Conservation (phyloP, 30 jellyfish, hydroid and myxozoan genomes). For the Aurelia sp. region DNA sequence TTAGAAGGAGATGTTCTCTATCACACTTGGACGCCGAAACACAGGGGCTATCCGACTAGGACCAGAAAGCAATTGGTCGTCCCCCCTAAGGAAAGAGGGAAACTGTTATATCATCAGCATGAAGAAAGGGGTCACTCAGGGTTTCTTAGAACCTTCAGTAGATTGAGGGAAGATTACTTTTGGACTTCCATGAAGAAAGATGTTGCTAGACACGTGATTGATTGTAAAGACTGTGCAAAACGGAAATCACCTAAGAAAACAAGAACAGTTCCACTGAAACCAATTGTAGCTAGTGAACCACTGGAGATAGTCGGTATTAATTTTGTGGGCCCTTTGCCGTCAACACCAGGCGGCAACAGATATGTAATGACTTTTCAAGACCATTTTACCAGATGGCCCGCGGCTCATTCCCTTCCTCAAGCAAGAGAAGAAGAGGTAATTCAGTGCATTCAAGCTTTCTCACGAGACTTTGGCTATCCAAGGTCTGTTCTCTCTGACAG, state of each 20-base stretch:
- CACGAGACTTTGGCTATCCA: conserved; percentile 45
- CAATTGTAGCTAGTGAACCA: conserved; percentile 21
- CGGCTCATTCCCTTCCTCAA: background rate
- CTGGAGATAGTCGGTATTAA: conserved; percentile 53
- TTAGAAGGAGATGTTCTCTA: conserved; percentile 39
- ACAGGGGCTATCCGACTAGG: no score
- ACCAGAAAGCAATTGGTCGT: background rate
- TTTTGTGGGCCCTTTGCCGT: conserved; percentile 68
- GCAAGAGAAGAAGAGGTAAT: conserved; percentile 2
- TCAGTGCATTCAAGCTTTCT: conserved; percentile 8
- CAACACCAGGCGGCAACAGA: conserved; percentile 28
- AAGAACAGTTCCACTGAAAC: conserved; percentile 2
- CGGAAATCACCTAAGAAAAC: conserved; percentile 5
- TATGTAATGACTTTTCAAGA: conserved; percentile 28
- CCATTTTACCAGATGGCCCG: conserved; percentile 38
- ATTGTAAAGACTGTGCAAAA: conserved; percentile 29
- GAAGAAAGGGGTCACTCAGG: conserved; percentile 34
- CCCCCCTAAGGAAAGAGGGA: conserved; percentile 23
- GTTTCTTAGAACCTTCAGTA: background rate
- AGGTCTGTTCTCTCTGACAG: conserved; percentile 47
- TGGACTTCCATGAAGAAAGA: conserved; percentile 7
- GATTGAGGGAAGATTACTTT: background rate
- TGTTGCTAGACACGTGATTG: conserved; percentile 8
- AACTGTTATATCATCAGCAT: conserved; percentile 28
- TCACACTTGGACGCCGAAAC: background rate